A percentile compares a stretch with the other conserved stretches of the same genome.
phyloP scores from a whole-genome alignment of 53 echinoderm and acorn worm species.

The Hippasteria phrygiana region DNA sequence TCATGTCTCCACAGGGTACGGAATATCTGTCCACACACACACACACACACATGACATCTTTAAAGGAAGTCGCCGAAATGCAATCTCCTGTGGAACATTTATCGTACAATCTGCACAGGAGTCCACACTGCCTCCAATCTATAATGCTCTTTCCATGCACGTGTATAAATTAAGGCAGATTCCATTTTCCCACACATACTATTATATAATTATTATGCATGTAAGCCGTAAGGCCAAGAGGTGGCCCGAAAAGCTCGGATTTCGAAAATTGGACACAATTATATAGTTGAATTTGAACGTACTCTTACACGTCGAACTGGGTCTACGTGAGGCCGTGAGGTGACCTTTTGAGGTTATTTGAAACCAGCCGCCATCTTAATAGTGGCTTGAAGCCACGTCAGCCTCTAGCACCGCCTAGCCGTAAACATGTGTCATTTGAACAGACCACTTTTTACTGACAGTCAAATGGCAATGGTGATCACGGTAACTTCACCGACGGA shows the following conservation, averaged over 20 bases:
- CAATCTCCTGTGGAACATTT: too few relatives aligned
- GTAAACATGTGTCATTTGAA: slow-evolving; percentile 30
- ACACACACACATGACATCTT: too few relatives aligned
- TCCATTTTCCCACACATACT: too few relatives aligned
- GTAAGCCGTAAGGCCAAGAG: background rate
- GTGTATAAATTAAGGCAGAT: too few relatives aligned
- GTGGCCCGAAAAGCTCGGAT: background rate
- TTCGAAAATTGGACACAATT: background rate
- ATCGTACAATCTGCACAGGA: too few relatives aligned
- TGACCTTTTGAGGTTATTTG: slow-evolving; percentile 20
- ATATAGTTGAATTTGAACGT: background rate
- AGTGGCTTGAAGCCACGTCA: slow-evolving; percentile 35
- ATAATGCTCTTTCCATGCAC: too few relatives aligned
- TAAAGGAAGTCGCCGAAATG: too few relatives aligned
- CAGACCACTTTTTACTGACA: slow-evolving; percentile 35
- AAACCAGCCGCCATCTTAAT: slow-evolving; percentile 19
- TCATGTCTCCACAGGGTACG: too few relatives aligned
- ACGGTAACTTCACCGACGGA: background rate
- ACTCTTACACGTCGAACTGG: background rate
- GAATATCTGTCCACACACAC: too few relatives aligned
- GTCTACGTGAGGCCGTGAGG: background rate
- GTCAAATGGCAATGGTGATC: background rate
- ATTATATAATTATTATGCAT: background rate
- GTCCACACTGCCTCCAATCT: too few relatives aligned
- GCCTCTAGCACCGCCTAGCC: slow-evolving; percentile 3